Conservation (phyloP, 2,797 vertebrate genomes). For the Cryptoprocta ferox region DNA sequence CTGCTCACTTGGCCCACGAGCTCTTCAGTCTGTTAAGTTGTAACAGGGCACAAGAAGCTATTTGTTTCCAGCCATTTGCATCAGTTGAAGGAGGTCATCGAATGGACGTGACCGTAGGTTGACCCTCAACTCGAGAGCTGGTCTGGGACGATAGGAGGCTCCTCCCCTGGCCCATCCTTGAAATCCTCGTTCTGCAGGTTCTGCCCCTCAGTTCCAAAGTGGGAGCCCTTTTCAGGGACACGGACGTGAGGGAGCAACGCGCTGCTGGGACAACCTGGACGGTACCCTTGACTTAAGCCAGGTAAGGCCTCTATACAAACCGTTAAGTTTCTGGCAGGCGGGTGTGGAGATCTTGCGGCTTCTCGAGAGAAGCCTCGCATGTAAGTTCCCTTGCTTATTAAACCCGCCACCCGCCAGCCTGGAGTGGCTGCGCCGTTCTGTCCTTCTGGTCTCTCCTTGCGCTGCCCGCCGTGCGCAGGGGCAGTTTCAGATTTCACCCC, state of each 20-base stretch:
- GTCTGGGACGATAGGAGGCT: background rate
- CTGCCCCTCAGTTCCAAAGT: background rate
- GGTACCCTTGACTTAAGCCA: background rate
- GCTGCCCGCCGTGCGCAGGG: too few species aligned
- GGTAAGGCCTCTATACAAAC: background rate
- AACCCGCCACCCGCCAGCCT: background rate
- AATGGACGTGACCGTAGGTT: background rate
- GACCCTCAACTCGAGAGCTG: background rate
- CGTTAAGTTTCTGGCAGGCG: background rate
- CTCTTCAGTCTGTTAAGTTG: background rate
- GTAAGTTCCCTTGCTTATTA: background rate
- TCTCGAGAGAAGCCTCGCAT: background rate
- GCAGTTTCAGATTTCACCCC: background rate
- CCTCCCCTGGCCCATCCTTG: rapidly evolving
- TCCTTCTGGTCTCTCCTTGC: background rate
- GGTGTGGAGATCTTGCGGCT: background rate
- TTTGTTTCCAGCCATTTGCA: background rate
- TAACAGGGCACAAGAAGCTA: background rate
- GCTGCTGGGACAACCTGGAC: background rate
- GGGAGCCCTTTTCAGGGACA: background rate
- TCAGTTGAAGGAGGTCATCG: background rate
- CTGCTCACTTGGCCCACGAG: background rate
- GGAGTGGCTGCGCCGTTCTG: background rate
- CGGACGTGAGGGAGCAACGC: background rate
- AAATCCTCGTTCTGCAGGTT: background rate